These are phyloP conservation scores for Lytechinus variegatus DNA, from an alignment of 35 echinoderm and acorn worm genomes.

Conservation along the genomic window DNA sequence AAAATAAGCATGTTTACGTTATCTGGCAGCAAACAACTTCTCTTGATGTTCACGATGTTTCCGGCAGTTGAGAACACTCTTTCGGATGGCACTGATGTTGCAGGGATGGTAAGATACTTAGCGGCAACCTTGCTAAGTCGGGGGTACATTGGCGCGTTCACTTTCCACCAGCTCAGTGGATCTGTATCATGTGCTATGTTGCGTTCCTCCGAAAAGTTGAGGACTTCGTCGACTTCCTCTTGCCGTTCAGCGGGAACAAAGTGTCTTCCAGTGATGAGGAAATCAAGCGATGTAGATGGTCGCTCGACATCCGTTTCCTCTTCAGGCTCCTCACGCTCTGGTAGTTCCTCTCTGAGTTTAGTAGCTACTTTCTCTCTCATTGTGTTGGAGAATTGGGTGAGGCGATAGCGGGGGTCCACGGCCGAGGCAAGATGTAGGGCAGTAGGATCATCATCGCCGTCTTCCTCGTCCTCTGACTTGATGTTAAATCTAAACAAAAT, in stretches of 20 bases:
- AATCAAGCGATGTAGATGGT: constrained; percentile 13
- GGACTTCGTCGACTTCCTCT: background rate
- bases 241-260: background rate
- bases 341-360: too few relatives aligned
- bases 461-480: background rate
- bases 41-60: constrained; percentile 57
- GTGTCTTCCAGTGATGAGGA: background rate
- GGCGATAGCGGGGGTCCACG: background rate
- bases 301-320: background rate
- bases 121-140: constrained; percentile 38
- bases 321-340: background rate
- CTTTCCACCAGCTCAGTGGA: constrained; percentile 62
- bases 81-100: constrained; percentile 61
- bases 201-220: background rate
- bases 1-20: constrained; percentile 63
- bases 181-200: background rate
- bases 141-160: background rate
- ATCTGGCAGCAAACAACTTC: constrained; percentile 41
- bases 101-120: constrained; percentile 51
- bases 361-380: background rate
- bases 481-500: background rate
- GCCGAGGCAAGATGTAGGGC: background rate
- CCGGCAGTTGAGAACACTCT: constrained; percentile 65
- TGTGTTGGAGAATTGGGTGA: background rate
- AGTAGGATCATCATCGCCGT: too few relatives aligned